Evolutionary conservation across 2,113 vertebrate genomes (phyloP), one percentile per base, ranked within the genome.

Genomic region (Forbesichthys agassizii): DNA sequence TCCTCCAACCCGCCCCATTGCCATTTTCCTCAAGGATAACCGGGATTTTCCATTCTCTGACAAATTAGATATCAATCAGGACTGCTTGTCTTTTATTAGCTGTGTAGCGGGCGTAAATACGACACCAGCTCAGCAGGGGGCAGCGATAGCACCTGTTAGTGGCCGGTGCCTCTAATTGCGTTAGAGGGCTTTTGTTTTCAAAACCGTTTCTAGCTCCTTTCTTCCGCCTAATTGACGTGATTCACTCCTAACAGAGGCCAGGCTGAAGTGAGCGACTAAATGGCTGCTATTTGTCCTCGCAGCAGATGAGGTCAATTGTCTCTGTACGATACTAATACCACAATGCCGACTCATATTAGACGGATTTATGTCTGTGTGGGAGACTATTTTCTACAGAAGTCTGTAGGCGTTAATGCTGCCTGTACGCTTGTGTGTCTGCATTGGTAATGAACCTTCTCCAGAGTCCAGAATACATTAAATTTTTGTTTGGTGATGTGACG

Each of bases 61-160:
- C 85, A 82, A 81, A 88, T 89, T 80, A 89, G 81, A 84, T 78
- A 88, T 87, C 86, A 83, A 85, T 86, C 87, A 81, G 83, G 67
- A 69, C 48, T 55, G 69, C 81, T 72, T 66, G 79, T 85, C 64
- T 84, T 79, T 71, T 86, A 81, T 88, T 83, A 86, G 82, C 78
- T n/a, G 42, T 57, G 77, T 82, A 65, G 75, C 68, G 52, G 61
- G 83, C 79, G 57, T 61, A 66, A 78, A 82, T 73, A 81, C 75
- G 78, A 81, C 81, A 75, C 71, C 1, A 56, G 55, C 71, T 3
- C 67, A 46, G 52, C 82, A 27, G 56, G 81, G 72, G 81, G 75
- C 33, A 61, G 53, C 66, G 75, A 58, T 59, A 16, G 71, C 85
- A 81, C 84, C 86, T 88, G 86, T 86, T 87, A 86, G 82, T 67